Evolutionary conservation across 2,888 invertebrate genomes (phyloP), one percentile per base, ranked within the genome.

Genomic region (Amphipyra tragopoginis): DNA sequence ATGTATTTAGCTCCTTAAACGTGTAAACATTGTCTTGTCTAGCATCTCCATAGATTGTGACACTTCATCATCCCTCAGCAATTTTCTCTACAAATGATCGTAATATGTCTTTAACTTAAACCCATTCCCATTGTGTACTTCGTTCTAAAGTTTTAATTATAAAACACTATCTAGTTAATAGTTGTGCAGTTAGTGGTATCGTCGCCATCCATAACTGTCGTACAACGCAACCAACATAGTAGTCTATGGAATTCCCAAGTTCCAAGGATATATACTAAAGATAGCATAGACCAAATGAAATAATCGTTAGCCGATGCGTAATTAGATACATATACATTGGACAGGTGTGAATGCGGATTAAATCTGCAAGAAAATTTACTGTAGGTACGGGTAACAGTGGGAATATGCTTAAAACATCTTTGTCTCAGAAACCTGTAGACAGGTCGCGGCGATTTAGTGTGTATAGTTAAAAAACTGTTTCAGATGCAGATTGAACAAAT

Each of bases 141-240:
- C 21, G 21, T 21, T 21, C 21, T 54, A 56, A 76, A 74, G 47
- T 72, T 68, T 64, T 34, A 64, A 76, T 59, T 52, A 70, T 65
- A 69, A 57, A 75, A 65, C 60, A 65, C 65, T 58, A 70, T 56
- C 53, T 62, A 70, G 73, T 73, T 73, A 77, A 77, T 65, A 77
- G 77, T 77, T 75, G 47, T n/a, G n/a, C n/a, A n/a, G n/a, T n/a
- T n/a, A n/a, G 47, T 62, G n/a, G 57, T 74, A 40, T 54, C 52
- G 47, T 29, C 36, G 54, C 55, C 33, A 74, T 63, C 51, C 57
- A 48, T 48, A 48, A 51, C 63, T 71, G 52, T 69, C 56, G 48
- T 43, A 42, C 33, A 26, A 45, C 14, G 7, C 15, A 15, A 45
- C 11, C 14, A 13, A 29, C 47, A 15, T 56, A 21, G 2, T 52